Conservation (phyloP, 1,140 invertebrate species). For the Hyphantria cunea region DNA sequence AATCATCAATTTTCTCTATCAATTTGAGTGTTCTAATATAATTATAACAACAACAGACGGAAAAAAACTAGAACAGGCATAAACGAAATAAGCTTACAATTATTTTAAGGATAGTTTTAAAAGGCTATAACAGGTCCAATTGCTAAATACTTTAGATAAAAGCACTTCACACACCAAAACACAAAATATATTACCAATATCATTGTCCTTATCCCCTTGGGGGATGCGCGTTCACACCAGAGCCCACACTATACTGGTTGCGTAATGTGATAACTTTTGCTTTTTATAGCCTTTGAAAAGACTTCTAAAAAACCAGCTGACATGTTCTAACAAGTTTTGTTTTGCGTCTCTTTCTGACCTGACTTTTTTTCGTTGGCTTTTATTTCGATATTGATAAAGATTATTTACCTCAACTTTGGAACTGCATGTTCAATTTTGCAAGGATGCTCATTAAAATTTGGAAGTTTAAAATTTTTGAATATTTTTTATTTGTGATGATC, state of each 20-base stretch:
- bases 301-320: slow-evolving; percentile 69
- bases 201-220: slow-evolving; percentile 41
- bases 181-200: slow-evolving; percentile 59
- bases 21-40: too few relatives aligned
- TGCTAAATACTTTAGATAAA: not conserved
- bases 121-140: not conserved
- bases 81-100: too few relatives aligned
- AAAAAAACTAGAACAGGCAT: too few relatives aligned
- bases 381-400: not conserved
- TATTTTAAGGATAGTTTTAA: too few relatives aligned
- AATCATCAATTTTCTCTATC: too few relatives aligned
- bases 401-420: not conserved
- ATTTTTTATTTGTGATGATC: slow-evolving; percentile 16
- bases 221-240: slow-evolving; percentile 47
- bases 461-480: slow-evolving; percentile 47
- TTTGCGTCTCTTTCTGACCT: slow-evolving; percentile 18
- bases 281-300: slow-evolving; percentile 71
- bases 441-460: slow-evolving; percentile 45
- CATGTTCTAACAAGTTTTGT: slow-evolving; percentile 39
- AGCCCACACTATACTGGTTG: slow-evolving; percentile 55
- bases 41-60: too few relatives aligned
- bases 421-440: slow-evolving; percentile 29
- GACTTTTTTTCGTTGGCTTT: not conserved
- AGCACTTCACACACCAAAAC: slow-evolving; percentile 29
- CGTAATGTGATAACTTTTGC: slow-evolving; percentile 45